Evolutionary conservation across 1,140 invertebrate genomes (phyloP), one percentile per base, ranked within the genome.

Genomic region (Hycleus cichorii): DNA sequence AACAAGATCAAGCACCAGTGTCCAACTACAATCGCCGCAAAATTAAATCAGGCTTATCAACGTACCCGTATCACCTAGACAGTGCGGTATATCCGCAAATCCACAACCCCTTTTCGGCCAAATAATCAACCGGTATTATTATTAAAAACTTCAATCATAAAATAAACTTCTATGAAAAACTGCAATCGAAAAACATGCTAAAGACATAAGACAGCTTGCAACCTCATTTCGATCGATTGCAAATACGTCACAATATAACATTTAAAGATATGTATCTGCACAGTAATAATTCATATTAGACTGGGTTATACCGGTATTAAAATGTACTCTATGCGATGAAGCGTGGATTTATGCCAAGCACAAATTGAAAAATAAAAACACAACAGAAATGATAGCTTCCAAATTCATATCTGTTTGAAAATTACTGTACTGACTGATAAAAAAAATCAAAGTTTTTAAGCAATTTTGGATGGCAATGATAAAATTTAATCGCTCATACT

Each of bases 21-120:
- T 63, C 60, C 60, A 54, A 54, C 57, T 46, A 45, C 53, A 60
- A 65, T 61, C 53, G 63, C 63, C 60, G 58, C 65, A 65, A 67
- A 67, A 67, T 67, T 67, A 67, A 67, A 67, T 67, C 63, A 60
- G 65, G 60, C 63, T 67, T 67, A 67, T 67, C 65, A 60, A 59
- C 59, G 57, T 55, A 44, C 51, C 55, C 47, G 55, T 57, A 61
- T 58, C 61, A 63, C 54, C 56, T 58, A 47, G 39, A 40, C 7
- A 5, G 32, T 32, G 32, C 0, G 4, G 32, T 32, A 32, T 25
- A 10, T n/a, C 27, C 39, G 60, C 64, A 63, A 63, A 65, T 65
- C 64, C 64, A 24, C 47, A 38, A 57, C 50, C 57, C 58, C 60
- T 49, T 65, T 65, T 61, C 52, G 64, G 61, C 46, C 48, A 49